Base-by-base conservation (phyloP, 2,888 invertebrate genomes). In the Petrophora chlorosata region DNA sequence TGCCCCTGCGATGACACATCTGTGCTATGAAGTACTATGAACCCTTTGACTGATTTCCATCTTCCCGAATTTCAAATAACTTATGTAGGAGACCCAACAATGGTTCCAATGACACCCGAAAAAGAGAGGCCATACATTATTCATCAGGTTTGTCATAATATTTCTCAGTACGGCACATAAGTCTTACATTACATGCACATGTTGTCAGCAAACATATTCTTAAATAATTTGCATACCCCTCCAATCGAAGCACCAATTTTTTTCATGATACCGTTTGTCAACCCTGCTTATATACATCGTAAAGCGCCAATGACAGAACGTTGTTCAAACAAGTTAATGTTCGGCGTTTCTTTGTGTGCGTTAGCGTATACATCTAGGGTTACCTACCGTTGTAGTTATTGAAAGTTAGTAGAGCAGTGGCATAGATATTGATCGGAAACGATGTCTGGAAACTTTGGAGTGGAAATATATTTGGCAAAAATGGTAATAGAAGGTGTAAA, bases 231-330 rank as follows among this genome's bases (percentile, higher is more conserved):
- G 71, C 79, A 77, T 79, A 76, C 69, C 65, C 70, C 55, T 63
- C 67, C 63, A 72, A 75, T 73, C 69, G 68, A 57, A 81, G 79
- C 72, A 73, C 75, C 38, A 8, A 39, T 28, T 34, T 68, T 78
- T 81, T 82, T 79, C 82, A 81, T 80, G 76, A 70, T 66, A 68
- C 73, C 73, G 80, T 83, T 84, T 82, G 82, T 82, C 79, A 81
- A 68, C 73, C 71, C 71, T 65, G 56, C 67, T 71, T 65, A 64
- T 64, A 65, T 57, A 56, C 53, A 56, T 61, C 61, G 60, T 60
- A 61, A 59, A 54, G 53, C 28, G 63, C 56, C 70, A 73, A 76
- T 74, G 73, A 70, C 67, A 67, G 42, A 61, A 65, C 70, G 65
- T 66, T 68, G 68, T 68, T 72, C 72, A 74, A 75, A 77, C 72